Evolutionary conservation across 1,140 invertebrate genomes (phyloP).

Genomic region (Pseudomyrmex pallidus): DNA sequence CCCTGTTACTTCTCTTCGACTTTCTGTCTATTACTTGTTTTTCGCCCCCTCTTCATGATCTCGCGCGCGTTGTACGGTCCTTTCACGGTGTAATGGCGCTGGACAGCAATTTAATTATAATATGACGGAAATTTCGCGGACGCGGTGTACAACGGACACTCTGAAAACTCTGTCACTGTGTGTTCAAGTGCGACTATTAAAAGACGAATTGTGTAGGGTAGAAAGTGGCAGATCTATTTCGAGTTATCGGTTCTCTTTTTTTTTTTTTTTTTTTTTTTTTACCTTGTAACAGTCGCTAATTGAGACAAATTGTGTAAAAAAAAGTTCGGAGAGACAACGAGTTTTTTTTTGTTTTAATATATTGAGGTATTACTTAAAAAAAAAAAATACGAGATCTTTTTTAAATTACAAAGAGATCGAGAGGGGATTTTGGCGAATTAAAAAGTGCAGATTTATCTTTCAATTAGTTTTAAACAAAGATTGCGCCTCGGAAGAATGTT

Average conservation of each 20-base stretch:
- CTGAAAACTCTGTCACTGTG: neutral
- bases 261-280: neutral
- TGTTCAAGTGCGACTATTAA: neutral
- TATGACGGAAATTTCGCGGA: neutral
- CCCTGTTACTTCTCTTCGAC: constrained; percentile 40
- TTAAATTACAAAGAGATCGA: neutral
- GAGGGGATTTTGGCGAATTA: neutral
- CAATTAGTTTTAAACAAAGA: neutral
- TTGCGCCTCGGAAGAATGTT: constrained; percentile 1
- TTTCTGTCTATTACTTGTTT: constrained; percentile 50
- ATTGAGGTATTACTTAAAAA: neutral
- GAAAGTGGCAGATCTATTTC: neutral
- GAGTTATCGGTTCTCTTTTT: neutral
- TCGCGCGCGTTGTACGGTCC: too few relatives aligned
- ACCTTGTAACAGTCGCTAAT: constrained; percentile 15
- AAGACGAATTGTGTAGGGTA: neutral
- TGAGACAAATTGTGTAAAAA: neutral
- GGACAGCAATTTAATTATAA: constrained; percentile 23
- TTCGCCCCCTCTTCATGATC: constrained; percentile 5
- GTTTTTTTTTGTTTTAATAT: constrained; percentile 20
- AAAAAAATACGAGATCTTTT: too few relatives aligned
- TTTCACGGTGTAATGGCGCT: neutral
- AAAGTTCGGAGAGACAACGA: neutral
- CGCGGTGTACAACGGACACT: neutral
- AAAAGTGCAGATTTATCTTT: neutral